Conservation (phyloP, 2,113 vertebrate species). For the Pteruthius melanotis region DNA sequence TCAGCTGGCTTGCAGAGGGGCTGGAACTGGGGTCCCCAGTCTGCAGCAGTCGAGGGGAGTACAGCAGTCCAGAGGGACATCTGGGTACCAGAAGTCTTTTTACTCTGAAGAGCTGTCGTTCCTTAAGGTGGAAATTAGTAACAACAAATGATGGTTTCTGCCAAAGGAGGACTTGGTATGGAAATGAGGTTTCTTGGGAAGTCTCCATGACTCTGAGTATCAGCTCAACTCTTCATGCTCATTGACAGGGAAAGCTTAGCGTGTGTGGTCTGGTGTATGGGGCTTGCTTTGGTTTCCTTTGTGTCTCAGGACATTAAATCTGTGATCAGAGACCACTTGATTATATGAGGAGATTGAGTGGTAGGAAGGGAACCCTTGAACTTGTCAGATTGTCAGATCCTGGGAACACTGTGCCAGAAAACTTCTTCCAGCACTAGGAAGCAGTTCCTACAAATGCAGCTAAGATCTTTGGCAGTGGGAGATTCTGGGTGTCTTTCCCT, state of each 20-base stretch:
- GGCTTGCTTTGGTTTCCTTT: neutral
- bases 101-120: neutral
- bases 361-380: neutral
- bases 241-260: neutral
- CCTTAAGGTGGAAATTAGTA: neutral
- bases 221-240: rapidly evolving
- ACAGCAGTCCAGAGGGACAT: neutral
- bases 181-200: neutral
- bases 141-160: neutral
- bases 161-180: neutral
- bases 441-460: rapidly evolving
- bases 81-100: neutral
- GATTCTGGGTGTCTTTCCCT: neutral
- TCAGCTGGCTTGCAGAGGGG: neutral
- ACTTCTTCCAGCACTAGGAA: neutral
- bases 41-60: neutral
- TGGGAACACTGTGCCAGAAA: neutral
- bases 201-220: neutral
- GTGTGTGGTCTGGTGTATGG: neutral
- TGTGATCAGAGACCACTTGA: neutral
- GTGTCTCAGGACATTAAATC: neutral
- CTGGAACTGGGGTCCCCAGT: neutral
- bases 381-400: neutral
- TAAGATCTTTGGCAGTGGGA: neutral
- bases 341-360: neutral